Base-by-base conservation (phyloP, 2,797 vertebrate species). In the Allenopithecus nigroviridis region DNA sequence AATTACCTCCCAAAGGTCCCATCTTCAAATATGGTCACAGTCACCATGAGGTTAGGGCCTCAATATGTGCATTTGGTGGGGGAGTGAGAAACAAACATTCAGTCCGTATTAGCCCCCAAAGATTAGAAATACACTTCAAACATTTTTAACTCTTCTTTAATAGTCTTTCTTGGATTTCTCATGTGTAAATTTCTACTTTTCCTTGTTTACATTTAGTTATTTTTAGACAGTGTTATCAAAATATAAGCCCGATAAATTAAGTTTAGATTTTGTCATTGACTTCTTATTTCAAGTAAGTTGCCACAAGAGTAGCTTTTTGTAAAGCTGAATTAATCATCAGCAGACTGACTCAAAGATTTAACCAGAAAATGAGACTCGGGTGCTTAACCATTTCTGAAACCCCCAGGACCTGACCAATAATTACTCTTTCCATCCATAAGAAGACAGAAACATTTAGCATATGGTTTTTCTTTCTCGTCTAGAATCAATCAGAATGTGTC, bases 401-500 rank as follows among this genome's bases (percentile, higher is more conserved):
- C 48, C 41, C 57, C 55, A 55, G 14, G 55, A 93, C 30, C 78
- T 96, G 95, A 97, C 89, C 91, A 93, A 50, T 89, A 93, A 95
- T 97, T 94, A 96, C 16, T 93, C 91, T 94, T 93, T 28, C 61
- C 14, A 93, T 88, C 30, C 22, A 28, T 64, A 95, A 91, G 85
- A 97, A 94, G 96, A 94, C 85, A 94, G 88, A 93, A 94, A 93
- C 64, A 93, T 92, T 95, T 96, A 96, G 57, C 79, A 86, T 94
- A 83, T 53, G 68, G 14, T 76, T 97, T 98, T 94, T 81, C 83
- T 92, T 96, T 88, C 72, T 72, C 5, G 1, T 96, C 68, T 97
- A 91, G 94, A 97, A 91, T 96, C 97, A 97, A 94, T 98, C 93
- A 97, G 95, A 89, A 76, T 74, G 81, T 97, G 91, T 91, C 91